Base-by-base conservation (phyloP, 53 echinoderm and acorn worm genomes). In the Zoroaster sp. region DNA sequence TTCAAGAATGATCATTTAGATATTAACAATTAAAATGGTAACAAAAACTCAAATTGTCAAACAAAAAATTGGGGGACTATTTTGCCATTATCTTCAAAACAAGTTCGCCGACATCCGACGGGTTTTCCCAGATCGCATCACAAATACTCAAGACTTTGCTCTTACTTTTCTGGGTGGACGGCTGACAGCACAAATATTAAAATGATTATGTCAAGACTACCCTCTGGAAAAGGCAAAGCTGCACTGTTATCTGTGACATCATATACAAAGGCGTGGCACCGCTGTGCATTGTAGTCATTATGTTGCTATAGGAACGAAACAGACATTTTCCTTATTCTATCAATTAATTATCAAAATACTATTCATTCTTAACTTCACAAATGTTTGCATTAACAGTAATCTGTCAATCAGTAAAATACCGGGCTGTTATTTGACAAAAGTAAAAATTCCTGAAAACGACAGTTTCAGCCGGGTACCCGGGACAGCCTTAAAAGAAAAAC, bases 181-280 rank as follows among this genome's bases (percentile, higher is more conserved):
- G 99, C 99, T 31, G 95, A 95, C 71, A 99, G 83, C 7, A 99
- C 99, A 92, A 99, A 99, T 11, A 99, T 99, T 20, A 99, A 78
- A 28, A 96, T 92, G 53, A 99, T 88, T 9, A 92, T 74, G 70
- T 99, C 96, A 0, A 96, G 88, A 69, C 94, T 99, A n/a, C 87
- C 74, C 71, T 99, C 90, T 28, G 99, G 96, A 73, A 99, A 94
- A 1, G 99, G 99, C 20, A 99, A 79, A 7, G 81, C 49, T 0
- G 90, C 88, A 3, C 54, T 71, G 13, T 80, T 49, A 75, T 96
- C 92, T 41, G 94, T 95, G 81, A 99, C 73, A 68, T 99, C 96
- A 77, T 78, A 93, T 4, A 99, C 99, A 86, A 96, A 99, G 7
- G 94, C 99, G 72, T 99, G 94, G 72, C 99, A 99, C 15, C 99